Conservation (phyloP, 2,888 invertebrate genomes). For the Polydesmus complanatus region DNA sequence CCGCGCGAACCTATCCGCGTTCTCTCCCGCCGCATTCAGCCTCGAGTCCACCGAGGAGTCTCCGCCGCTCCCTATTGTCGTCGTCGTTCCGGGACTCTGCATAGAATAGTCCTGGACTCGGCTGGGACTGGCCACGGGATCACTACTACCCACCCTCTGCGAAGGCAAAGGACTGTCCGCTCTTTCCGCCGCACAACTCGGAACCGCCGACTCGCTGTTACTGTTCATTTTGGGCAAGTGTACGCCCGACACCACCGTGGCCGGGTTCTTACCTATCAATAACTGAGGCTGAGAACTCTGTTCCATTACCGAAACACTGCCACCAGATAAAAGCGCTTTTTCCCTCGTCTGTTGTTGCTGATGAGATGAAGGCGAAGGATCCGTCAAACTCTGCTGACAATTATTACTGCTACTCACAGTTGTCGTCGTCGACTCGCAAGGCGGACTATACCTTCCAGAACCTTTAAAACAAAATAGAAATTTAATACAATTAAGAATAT, state of each 20-base stretch:
- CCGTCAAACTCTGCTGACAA: no score
- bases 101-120: neutral
- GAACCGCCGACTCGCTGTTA: neutral
- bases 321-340: constrained; percentile 20
- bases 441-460: neutral
- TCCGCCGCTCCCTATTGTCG: neutral
- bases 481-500: no score
- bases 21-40: no score
- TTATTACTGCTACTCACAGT: neutral
- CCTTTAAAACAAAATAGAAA: no score
- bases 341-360: constrained; percentile 7
- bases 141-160: neutral
- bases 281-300: no score
- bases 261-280: constrained; percentile 10
- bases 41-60: no score
- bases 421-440: neutral
- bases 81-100: neutral
- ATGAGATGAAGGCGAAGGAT: neutral
- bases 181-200: neutral
- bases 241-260: neutral
- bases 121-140: neutral
- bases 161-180: no score
- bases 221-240: neutral
- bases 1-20: no score
- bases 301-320: constrained; percentile 16